Evolutionary conservation across 2,888 invertebrate species (phyloP).

Genomic region (Parascotia fuliginaria): DNA sequence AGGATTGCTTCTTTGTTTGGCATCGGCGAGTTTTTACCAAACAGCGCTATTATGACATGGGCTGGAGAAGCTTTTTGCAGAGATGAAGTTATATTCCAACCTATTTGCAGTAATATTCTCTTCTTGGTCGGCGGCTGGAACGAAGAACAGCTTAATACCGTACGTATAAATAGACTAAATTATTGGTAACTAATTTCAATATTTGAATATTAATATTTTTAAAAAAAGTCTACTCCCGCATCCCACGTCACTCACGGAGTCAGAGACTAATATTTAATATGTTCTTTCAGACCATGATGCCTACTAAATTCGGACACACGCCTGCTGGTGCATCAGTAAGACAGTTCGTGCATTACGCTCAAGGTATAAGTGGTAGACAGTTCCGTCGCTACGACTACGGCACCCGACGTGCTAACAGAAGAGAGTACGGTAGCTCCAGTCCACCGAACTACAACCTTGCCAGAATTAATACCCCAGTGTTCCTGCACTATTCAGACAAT

Average conservation of each 20-base stretch:
- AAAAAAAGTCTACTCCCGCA: too few relatives aligned
- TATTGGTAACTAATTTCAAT: too few relatives aligned
- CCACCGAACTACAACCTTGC: constrained; percentile 87
- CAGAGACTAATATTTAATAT: neutral
- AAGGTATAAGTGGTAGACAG: constrained; percentile 82
- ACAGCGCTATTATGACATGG: constrained; percentile 76
- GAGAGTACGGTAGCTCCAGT: constrained; percentile 76
- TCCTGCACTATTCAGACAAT: constrained; percentile 87
- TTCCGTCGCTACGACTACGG: constrained; percentile 87
- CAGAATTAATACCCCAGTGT: constrained; percentile 86
- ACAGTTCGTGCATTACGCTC: constrained; percentile 90
- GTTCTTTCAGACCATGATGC: constrained; percentile 86
- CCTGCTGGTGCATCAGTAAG: constrained; percentile 90
- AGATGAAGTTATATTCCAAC: constrained; percentile 82
- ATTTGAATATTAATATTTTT: too few relatives aligned
- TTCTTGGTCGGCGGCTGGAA: constrained; percentile 88
- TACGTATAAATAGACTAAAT: neutral
- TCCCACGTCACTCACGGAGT: too few relatives aligned
- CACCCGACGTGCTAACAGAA: constrained; percentile 72
- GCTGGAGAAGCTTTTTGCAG: constrained; percentile 84
- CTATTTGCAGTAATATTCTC: constrained; percentile 88
- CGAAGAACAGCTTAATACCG: constrained; percentile 79
- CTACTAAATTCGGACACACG: constrained; percentile 88
- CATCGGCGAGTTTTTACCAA: constrained; percentile 88
- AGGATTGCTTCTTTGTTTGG: constrained; percentile 75